Percentiles rank a stretch among this genome's conserved stretches.
Evolutionary conservation across 2,113 vertebrate species (phyloP).

Genomic region (Fulica atra): DNA sequence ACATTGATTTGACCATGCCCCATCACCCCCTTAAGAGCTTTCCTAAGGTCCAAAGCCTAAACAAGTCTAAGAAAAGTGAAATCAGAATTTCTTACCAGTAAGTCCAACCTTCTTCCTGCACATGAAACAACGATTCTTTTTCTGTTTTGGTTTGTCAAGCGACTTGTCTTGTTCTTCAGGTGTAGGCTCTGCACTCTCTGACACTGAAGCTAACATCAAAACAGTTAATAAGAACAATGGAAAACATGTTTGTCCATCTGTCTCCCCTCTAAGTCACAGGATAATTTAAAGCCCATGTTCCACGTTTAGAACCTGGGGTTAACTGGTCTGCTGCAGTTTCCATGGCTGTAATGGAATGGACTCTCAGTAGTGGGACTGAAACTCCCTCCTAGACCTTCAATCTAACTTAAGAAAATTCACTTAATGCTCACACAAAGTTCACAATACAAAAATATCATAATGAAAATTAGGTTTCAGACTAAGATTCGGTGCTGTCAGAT

Average conservation of each 20-base stretch:
- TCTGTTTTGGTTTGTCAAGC: constrained; percentile 85
- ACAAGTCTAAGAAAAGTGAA: neutral
- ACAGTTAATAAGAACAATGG: neutral
- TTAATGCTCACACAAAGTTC: neutral
- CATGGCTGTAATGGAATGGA: neutral
- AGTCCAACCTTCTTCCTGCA: constrained; percentile 92
- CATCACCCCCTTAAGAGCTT: neutral
- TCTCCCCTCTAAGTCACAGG: neutral
- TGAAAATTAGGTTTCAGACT: neutral
- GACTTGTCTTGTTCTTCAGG: constrained; percentile 80
- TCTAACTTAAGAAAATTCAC: neutral
- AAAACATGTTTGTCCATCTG: neutral
- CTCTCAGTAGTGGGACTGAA: neutral
- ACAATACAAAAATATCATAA: neutral
- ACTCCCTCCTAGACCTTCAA: neutral
- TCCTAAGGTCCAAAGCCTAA: neutral
- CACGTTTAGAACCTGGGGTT: neutral
- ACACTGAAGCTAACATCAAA: constrained; percentile 72
- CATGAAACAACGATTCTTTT: constrained; percentile 89
- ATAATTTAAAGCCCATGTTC: neutral
- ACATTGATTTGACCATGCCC: neutral
- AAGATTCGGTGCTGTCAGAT: neutral
- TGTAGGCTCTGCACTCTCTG: constrained; percentile 75
- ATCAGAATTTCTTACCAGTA: constrained; percentile 77
- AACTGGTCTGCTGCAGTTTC: neutral